Evolutionary conservation across 1,140 invertebrate species (phyloP).

Genomic region (Macrostomum lignano): DNA sequence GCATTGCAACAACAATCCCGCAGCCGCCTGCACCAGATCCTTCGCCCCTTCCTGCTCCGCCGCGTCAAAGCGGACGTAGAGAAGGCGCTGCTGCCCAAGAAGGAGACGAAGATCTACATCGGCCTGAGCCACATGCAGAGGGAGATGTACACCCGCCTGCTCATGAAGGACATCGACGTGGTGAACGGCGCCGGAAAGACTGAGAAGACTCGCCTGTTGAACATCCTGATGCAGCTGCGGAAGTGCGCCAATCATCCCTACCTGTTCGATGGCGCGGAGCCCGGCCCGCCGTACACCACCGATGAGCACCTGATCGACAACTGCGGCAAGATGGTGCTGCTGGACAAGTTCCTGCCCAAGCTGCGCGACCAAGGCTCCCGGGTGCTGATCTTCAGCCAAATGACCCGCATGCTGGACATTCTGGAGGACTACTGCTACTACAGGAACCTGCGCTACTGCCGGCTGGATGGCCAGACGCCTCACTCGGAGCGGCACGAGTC

Average conservation of each 20-base stretch:
- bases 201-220: conserved; percentile 68
- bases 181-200: conserved; percentile 74
- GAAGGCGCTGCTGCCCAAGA: conserved; percentile 75
- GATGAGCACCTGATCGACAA: conserved; percentile 75
- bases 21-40: too few relatives aligned
- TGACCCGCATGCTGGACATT: conserved; percentile 94
- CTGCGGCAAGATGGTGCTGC: conserved; percentile 76
- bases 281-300: conserved; percentile 89
- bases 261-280: conserved; percentile 89
- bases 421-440: conserved; percentile 92
- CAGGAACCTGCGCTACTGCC: conserved; percentile 64
- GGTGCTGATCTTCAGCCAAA: conserved; percentile 89
- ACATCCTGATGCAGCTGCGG: conserved; percentile 79
- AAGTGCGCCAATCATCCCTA: conserved; percentile 97
- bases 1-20: too few relatives aligned
- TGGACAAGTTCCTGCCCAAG: conserved; percentile 76
- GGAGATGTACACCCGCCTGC: conserved; percentile 89
- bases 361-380: conserved; percentile 63
- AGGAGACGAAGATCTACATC: conserved; percentile 62
- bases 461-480: conserved; percentile 79
- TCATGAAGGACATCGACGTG: conserved; percentile 96
- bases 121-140: conserved; percentile 94
- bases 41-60: conserved; percentile 74
- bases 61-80: conserved; percentile 92
- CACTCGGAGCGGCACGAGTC: conserved; percentile 65